phyloP scores from a whole-genome alignment of 2,797 vertebrate genomes.

The Steatocranus sp. region DNA sequence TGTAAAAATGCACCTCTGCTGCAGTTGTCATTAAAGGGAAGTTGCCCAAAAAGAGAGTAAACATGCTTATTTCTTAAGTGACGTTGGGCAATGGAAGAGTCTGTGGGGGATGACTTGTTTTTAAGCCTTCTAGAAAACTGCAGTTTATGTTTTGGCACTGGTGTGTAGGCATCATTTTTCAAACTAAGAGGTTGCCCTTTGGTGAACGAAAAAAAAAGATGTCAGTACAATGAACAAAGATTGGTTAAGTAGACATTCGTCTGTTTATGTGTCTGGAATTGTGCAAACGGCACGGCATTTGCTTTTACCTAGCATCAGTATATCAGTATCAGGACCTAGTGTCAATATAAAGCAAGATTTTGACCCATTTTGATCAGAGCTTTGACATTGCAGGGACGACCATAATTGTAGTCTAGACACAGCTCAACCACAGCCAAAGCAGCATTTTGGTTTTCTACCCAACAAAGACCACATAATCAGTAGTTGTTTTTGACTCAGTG shows the following conservation, averaged over 20 bases:
- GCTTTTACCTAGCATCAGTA: not conserved
- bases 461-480: slow-evolving; percentile 35
- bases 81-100: not conserved
- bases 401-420: slow-evolving; percentile 49
- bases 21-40: not conserved
- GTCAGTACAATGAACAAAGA: not conserved
- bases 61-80: not conserved
- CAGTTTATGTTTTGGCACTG: not conserved
- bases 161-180: not conserved
- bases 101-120: not conserved
- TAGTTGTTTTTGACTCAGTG: not conserved
- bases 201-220: not conserved
- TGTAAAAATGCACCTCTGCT: not conserved
- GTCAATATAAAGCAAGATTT: not conserved
- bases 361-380: slow-evolving; percentile 18
- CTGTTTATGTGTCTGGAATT: not conserved
- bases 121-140: not conserved
- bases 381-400: slow-evolving; percentile 31
- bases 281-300: not conserved
- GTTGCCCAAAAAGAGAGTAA: not conserved
- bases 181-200: not conserved
- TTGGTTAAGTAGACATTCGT: not conserved
- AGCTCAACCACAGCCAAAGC: slow-evolving; percentile 2
- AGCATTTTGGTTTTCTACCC: not conserved
- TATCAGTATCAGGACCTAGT: not conserved